phyloP scores from a whole-genome alignment of 2,797 vertebrate genomes.

The Anguilla anguilla region DNA sequence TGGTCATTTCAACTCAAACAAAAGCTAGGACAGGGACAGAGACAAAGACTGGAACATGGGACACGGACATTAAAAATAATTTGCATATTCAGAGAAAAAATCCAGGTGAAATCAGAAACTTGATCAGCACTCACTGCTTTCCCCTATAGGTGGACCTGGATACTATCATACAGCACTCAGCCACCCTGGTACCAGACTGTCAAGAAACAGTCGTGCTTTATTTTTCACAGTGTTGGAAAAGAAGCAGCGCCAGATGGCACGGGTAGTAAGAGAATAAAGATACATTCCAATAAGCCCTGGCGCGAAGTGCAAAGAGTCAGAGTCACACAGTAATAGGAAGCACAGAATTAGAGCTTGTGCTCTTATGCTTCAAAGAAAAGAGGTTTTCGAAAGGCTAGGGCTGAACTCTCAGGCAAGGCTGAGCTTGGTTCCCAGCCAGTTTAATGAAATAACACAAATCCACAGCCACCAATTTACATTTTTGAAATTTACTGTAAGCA shows the following conservation, averaged over 20 bases:
- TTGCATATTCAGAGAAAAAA: constrained; percentile 1
- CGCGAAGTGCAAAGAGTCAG: not conserved
- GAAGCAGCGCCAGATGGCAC: not conserved
- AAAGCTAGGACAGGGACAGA: constrained; percentile 29
- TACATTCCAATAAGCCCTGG: not conserved
- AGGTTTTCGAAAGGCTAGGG: not conserved
- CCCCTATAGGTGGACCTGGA: not conserved
- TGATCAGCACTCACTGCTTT: not conserved
- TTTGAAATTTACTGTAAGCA: not conserved
- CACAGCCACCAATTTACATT: not conserved
- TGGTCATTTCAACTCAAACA: constrained; percentile 57
- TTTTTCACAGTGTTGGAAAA: not conserved
- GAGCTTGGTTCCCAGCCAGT: not conserved
- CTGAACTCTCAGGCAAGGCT: not conserved
- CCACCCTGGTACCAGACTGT: not conserved
- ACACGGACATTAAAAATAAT: not conserved
- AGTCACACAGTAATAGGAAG: not conserved
- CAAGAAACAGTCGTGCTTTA: not conserved
- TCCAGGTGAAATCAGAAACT: not conserved
- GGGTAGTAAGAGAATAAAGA: not conserved
- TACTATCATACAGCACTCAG: not conserved
- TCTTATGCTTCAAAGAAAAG: not conserved
- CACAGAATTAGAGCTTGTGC: not conserved
- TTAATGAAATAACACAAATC: not conserved
- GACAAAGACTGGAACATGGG: not conserved